Conservation (phyloP, 2,888 invertebrate species). For the Spodoptera littoralis region DNA sequence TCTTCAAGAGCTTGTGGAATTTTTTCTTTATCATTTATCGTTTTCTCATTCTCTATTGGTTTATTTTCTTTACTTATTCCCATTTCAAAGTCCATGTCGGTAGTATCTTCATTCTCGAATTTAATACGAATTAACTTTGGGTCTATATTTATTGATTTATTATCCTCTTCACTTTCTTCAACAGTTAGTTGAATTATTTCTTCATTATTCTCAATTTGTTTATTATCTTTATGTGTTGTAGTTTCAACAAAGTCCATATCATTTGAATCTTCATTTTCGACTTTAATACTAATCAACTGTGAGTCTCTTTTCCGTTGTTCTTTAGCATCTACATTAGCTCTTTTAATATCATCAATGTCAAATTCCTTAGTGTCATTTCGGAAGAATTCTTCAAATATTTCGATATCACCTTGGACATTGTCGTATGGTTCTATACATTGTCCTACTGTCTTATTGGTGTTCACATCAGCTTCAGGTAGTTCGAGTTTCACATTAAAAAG, state of each 20-base stretch:
- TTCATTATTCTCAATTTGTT: neutral
- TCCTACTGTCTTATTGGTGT: constrained; percentile 36
- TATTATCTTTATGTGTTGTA: too few relatives aligned
- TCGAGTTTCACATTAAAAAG: constrained; percentile 72
- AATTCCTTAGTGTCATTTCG: constrained; percentile 45
- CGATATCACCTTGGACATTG: constrained; percentile 55
- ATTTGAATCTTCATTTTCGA: too few relatives aligned
- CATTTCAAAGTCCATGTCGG: too few relatives aligned
- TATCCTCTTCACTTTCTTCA: neutral
- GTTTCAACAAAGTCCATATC: too few relatives aligned
- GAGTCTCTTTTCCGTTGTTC: neutral
- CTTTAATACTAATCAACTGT: too few relatives aligned
- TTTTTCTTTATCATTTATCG: neutral
- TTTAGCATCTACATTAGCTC: constrained; percentile 18
- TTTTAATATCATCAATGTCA: constrained; percentile 23
- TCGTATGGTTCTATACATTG: constrained; percentile 55
- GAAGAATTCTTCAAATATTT: constrained; percentile 69
- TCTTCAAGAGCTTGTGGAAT: too few relatives aligned
- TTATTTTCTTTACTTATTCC: constrained; percentile 7
- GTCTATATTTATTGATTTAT: constrained; percentile 36
- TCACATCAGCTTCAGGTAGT: constrained; percentile 26
- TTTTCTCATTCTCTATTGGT: neutral
- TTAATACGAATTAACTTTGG: too few relatives aligned
- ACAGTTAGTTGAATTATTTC: neutral
- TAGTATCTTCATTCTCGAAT: too few relatives aligned